phyloP scores from a whole-genome alignment of 2,888 invertebrate species.

The Pherbina coryleti region DNA sequence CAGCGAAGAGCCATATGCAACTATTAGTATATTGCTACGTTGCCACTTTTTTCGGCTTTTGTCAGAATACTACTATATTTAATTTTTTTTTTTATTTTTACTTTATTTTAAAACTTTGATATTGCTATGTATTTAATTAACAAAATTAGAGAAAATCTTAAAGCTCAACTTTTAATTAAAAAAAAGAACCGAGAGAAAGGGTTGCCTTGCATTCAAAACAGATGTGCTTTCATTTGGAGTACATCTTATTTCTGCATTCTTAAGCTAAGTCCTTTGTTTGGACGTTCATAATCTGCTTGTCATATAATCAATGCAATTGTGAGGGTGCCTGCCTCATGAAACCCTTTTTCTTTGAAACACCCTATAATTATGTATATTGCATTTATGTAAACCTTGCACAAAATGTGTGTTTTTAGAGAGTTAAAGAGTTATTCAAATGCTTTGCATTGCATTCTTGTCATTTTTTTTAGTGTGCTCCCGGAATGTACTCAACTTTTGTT shows the following conservation, averaged over 20 bases:
- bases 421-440: slow-evolving; percentile 26
- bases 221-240: background rate
- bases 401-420: slow-evolving; percentile 25
- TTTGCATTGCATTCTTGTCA: slow-evolving; percentile 14
- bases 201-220: background rate
- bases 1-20: background rate
- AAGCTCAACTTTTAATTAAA: background rate
- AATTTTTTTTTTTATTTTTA: too few relatives aligned
- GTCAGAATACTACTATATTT: too few relatives aligned
- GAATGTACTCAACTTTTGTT: slow-evolving; percentile 3
- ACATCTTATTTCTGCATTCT: background rate
- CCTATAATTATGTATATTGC: background rate
- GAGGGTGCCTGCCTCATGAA: too few relatives aligned
- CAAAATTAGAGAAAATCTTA: background rate
- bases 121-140: background rate
- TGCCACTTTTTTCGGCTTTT: too few relatives aligned
- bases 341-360: too few relatives aligned
- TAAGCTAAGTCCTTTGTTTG: background rate
- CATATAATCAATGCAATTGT: slow-evolving; percentile 17
- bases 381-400: background rate
- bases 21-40: too few relatives aligned
- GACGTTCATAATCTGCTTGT: slow-evolving; percentile 3
- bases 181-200: background rate
- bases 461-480: background rate
- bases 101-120: too few relatives aligned